These are phyloP conservation scores for Chromis chromis DNA, from an alignment of 2,797 vertebrate genomes.

Conservation along the genomic window DNA sequence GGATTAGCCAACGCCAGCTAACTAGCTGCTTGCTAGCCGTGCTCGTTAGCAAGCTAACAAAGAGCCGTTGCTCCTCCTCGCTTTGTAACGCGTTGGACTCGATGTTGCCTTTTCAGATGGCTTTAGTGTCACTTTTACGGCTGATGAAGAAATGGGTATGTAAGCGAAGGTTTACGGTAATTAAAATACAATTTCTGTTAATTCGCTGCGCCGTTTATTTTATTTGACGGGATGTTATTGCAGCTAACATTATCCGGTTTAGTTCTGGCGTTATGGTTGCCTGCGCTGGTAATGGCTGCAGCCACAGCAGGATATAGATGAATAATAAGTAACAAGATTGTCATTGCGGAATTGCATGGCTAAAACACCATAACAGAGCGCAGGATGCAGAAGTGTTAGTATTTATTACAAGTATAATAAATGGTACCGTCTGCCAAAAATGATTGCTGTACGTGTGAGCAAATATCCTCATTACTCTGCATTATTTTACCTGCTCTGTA, in stretches of 20 bases:
- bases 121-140: slow-evolving; percentile 15
- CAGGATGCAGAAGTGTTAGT: neutral
- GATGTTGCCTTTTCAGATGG: slow-evolving; percentile 50
- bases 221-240: slow-evolving; percentile 13
- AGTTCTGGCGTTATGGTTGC: slow-evolving; percentile 44
- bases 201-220: neutral
- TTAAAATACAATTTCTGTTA: neutral
- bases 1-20: slow-evolving; percentile 66
- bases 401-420: too few species aligned
- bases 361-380: neutral
- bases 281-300: slow-evolving; percentile 51
- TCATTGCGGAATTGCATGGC: slow-evolving; percentile 1
- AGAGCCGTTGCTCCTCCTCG: slow-evolving; percentile 76
- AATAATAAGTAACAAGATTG: slow-evolving; percentile 30
- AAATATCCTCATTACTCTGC: too few species aligned
- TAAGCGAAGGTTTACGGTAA: neutral
- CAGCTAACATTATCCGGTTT: slow-evolving; percentile 33
- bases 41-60: slow-evolving; percentile 79
- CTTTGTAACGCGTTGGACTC: slow-evolving; percentile 57
- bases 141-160: slow-evolving; percentile 5
- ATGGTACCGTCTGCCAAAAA: neutral
- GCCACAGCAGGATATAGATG: slow-evolving; percentile 21
- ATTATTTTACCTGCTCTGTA: too few species aligned
- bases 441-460: neutral
- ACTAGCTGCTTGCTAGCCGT: slow-evolving; percentile 67